Evolutionary conservation across 2,113 vertebrate genomes (phyloP).

Genomic region (Elephas maximus): DNA sequence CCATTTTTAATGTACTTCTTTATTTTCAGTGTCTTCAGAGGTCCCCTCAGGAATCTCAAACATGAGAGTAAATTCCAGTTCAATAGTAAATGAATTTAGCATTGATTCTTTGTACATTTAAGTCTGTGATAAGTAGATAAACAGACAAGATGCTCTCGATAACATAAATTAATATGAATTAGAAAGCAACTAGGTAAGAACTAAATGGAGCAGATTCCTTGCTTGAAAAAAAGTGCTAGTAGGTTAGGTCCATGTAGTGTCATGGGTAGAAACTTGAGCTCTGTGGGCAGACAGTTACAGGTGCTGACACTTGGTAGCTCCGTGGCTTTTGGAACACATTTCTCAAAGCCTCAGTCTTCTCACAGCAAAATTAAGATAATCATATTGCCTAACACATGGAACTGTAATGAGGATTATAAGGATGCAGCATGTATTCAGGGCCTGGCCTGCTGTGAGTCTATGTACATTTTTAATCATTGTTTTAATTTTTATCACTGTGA

Average conservation of each 20-base stretch:
- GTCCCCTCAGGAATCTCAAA: not conserved
- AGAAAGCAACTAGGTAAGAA: slow-evolving; percentile 29
- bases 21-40: slow-evolving; percentile 52
- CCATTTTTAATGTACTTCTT: slow-evolving; percentile 2
- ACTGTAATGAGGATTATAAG: not conserved
- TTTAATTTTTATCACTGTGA: not conserved
- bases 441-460: not conserved
- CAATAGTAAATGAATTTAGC: slow-evolving; percentile 69
- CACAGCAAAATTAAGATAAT: not conserved
- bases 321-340: not conserved
- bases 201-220: slow-evolving; percentile 1
- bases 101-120: slow-evolving; percentile 67
- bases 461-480: not conserved
- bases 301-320: not conserved
- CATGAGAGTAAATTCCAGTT: slow-evolving; percentile 57
- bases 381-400: not conserved
- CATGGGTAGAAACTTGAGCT: not conserved
- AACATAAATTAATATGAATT: slow-evolving; percentile 64
- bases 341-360: not conserved
- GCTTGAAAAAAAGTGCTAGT: slow-evolving; percentile 57
- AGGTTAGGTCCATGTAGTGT: not conserved
- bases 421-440: not conserved
- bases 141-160: not conserved
- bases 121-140: slow-evolving; percentile 15
- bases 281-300: not conserved